These are phyloP conservation scores for Mesorhabditis belari DNA, from an alignment of 2,888 invertebrate genomes.

Conservation along the genomic window DNA sequence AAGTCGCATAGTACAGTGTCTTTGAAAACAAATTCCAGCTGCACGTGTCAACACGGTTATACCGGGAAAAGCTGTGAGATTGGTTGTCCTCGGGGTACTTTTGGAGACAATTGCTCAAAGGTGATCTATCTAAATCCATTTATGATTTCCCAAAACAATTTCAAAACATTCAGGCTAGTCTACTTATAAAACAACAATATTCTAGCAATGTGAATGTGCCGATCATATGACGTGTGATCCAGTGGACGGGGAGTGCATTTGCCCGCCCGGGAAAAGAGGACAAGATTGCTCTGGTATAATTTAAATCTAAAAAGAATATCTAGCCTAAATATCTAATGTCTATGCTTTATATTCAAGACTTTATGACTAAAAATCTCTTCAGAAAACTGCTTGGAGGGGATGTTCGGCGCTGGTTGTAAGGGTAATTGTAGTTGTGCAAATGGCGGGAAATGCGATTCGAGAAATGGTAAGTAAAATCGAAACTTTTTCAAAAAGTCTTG, in stretches of 20 bases:
- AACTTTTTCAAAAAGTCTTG: constrained; percentile 58
- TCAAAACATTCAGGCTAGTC: too few species aligned
- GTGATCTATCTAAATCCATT: too few species aligned
- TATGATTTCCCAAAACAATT: too few species aligned
- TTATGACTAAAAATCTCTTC: too few species aligned
- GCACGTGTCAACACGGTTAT: constrained; percentile 52
- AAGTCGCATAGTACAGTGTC: too few species aligned
- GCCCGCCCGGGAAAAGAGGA: constrained; percentile 43
- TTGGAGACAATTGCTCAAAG: constrained; percentile 59
- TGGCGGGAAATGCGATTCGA: constrained; percentile 77
- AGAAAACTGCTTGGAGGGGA: constrained; percentile 12
- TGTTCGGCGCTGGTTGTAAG: constrained; percentile 47
- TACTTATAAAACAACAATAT: not conserved
- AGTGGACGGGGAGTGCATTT: constrained; percentile 43
- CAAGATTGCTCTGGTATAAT: constrained; percentile 11
- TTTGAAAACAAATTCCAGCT: constrained; percentile 11
- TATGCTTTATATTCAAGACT: too few species aligned
- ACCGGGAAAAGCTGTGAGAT: constrained; percentile 38
- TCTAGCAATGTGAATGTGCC: constrained; percentile 27
- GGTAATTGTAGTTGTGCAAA: constrained; percentile 60
- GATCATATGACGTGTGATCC: constrained; percentile 42
- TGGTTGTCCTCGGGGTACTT: constrained; percentile 75
- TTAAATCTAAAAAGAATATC: not conserved
- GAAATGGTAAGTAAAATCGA: constrained; percentile 62
- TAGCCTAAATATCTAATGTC: not conserved